Base-by-base conservation (phyloP, 2,113 vertebrate genomes). In the Gobio gobio region DNA sequence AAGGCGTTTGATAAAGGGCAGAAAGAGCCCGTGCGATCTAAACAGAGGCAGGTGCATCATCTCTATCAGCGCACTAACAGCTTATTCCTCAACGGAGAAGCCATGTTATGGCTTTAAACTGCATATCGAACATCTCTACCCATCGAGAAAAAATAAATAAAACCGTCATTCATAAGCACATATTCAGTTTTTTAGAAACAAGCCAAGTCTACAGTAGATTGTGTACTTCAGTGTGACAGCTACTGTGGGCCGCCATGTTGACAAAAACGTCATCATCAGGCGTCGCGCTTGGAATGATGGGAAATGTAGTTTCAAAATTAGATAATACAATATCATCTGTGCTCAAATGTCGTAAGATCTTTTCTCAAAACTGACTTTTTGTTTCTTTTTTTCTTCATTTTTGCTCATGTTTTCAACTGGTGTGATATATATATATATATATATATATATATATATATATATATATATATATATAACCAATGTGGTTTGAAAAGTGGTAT, bases 211-310 rank as follows among this genome's bases (percentile, higher is more conserved):
- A 0, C 13, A 74, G 36, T 51, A 24, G 4, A 40, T 72, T 68
- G 43, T 36, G 54, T 3, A 61, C 9, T 68, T 18, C 54, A 43
- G 47, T 22, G 78, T 75, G 82, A 83, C 78, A 51, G 56, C 70
- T 0, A 6, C 9, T 33, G 91, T 70, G 78, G 1, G 92, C 91
- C 75, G 93, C 91, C 93, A 94, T 94, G 13, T 94, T 94, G 85
- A 83, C 18, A 14, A 89, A 54, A 90, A 40, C 82, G 85, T 88
- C 91, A 70, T 74, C 16, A 26, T 74, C 16, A 26, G 20, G 40
- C 26, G 74, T 45, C 7, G 12, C 82, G 1, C 87, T 78, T 33
- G 29, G 89, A 6, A 54, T 85, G 87, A 6, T 94, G 93, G 93
- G 93, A 91, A 90, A 91, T 91, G 89, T 26, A 51, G 90, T 93